Percentiles rank a stretch among this genome's conserved stretches.
Evolutionary conservation across 2,113 vertebrate genomes (phyloP).

Genomic region (Calcarius ornatus): DNA sequence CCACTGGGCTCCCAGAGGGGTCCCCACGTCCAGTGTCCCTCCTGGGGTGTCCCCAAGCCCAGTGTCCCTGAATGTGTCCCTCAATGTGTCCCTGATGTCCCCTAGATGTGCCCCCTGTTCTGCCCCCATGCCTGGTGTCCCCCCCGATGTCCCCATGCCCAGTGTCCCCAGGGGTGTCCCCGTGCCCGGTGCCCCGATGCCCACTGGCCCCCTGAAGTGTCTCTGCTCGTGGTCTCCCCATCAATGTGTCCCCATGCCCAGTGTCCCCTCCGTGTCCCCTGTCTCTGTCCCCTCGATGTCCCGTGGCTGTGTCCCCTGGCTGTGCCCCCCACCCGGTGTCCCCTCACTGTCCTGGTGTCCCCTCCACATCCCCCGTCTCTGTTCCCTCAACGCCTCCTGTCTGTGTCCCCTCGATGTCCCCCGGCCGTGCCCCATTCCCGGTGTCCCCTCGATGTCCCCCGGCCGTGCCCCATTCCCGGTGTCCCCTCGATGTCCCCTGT

Average conservation of each 20-base stretch:
- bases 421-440: neutral
- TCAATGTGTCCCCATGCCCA: no score
- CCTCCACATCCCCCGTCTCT: no score
- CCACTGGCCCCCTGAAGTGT: neutral
- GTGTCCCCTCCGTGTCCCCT: neutral
- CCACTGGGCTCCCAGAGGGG: neutral
- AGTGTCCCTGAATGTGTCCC: neutral
- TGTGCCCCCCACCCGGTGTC: rapidly evolving
- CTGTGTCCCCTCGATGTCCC: no score
- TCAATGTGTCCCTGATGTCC: neutral
- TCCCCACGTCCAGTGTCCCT: neutral
- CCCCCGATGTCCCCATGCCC: no score
- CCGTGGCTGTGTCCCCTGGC: neutral
- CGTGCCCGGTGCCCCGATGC: no score
- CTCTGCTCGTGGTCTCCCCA: no score
- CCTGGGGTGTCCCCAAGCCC: neutral
- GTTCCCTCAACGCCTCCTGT: neutral
- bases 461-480: neutral
- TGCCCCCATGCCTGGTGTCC: neutral
- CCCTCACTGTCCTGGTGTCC: no score
- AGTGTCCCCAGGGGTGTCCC: no score
- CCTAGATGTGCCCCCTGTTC: no score
- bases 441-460: neutral
- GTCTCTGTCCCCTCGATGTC: neutral
- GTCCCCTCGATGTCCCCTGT: neutral